Conservation (phyloP, 2,888 invertebrate species). For the Eupsilia transversa region DNA sequence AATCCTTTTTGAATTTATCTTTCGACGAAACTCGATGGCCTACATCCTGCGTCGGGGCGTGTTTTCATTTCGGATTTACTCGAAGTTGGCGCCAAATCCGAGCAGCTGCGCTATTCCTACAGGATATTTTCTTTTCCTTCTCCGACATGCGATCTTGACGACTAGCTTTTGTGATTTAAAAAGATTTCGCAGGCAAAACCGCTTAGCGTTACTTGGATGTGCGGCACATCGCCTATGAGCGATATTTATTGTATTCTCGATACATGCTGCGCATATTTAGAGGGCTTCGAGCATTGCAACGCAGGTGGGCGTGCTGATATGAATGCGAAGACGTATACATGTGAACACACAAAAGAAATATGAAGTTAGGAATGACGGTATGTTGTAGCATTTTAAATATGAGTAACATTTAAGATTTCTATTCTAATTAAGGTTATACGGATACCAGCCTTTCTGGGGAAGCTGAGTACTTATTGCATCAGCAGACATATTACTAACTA, state of each 20-base stretch:
- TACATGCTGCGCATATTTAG: slow-evolving; percentile 55
- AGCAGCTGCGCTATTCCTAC: slow-evolving; percentile 85
- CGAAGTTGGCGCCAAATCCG: slow-evolving; percentile 87
- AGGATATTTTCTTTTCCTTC: slow-evolving; percentile 88
- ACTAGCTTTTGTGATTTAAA: slow-evolving; percentile 90
- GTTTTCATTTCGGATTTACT: slow-evolving; percentile 90
- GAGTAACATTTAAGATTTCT: not conserved
- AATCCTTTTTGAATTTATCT: slow-evolving; percentile 88
- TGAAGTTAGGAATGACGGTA: not conserved
- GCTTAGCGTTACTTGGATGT: slow-evolving; percentile 80
- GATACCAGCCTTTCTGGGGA: not conserved
- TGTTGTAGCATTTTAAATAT: slow-evolving; percentile 8
- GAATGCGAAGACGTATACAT: slow-evolving; percentile 34
- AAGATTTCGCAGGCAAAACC: slow-evolving; percentile 87
- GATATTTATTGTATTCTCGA: slow-evolving; percentile 65
- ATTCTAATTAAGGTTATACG: not conserved
- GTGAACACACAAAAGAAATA: slow-evolving; percentile 24
- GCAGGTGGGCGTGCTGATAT: slow-evolving; percentile 28
- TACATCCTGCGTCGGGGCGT: slow-evolving; percentile 81
- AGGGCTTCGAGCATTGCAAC: slow-evolving; percentile 28
- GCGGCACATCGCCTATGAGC: slow-evolving; percentile 76
- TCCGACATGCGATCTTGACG: slow-evolving; percentile 87
- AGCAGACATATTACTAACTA: not conserved
- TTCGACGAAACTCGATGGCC: slow-evolving; percentile 82
- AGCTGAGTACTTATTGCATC: not conserved